These are phyloP conservation scores for Cataglyphis albicans DNA, from an alignment of 2,888 invertebrate genomes.

Conservation along the genomic window DNA sequence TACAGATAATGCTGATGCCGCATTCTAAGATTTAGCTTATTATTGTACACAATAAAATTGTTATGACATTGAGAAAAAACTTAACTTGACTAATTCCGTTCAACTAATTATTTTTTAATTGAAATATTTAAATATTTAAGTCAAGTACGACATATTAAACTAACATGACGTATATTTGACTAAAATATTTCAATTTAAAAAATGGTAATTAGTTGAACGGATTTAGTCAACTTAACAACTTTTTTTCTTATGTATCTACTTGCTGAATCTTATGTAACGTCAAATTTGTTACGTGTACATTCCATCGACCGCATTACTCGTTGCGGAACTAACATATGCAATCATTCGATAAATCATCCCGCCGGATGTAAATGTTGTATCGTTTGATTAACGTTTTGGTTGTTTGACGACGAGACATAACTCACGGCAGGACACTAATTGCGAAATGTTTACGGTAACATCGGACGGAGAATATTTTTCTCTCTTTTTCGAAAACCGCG, in stretches of 20 bases:
- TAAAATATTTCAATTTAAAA: too few relatives aligned
- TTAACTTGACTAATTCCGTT: too few relatives aligned
- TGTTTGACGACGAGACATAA: constrained; percentile 27
- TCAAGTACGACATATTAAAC: too few relatives aligned
- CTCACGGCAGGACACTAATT: constrained; percentile 14
- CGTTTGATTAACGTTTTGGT: constrained; percentile 26
- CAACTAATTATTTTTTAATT: too few relatives aligned
- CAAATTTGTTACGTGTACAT: constrained; percentile 36
- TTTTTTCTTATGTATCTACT: too few relatives aligned
- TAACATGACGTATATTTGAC: too few relatives aligned
- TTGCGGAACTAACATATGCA: constrained; percentile 2
- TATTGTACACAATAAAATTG: not conserved
- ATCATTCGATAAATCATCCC: constrained; percentile 48
- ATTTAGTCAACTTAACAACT: too few relatives aligned
- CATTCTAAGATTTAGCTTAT: not conserved
- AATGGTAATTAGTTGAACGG: too few relatives aligned
- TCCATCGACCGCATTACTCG: constrained; percentile 29
- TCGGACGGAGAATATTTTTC: not conserved
- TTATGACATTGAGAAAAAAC: not conserved
- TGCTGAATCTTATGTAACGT: constrained; percentile 35
- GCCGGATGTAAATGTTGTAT: not conserved
- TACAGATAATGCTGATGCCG: too few relatives aligned
- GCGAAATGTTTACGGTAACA: constrained; percentile 22
- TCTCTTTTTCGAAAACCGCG: not conserved
- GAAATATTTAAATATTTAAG: too few relatives aligned